Evolutionary conservation across 2,113 vertebrate species (phyloP).

Genomic region (Bostrychus sinensis): DNA sequence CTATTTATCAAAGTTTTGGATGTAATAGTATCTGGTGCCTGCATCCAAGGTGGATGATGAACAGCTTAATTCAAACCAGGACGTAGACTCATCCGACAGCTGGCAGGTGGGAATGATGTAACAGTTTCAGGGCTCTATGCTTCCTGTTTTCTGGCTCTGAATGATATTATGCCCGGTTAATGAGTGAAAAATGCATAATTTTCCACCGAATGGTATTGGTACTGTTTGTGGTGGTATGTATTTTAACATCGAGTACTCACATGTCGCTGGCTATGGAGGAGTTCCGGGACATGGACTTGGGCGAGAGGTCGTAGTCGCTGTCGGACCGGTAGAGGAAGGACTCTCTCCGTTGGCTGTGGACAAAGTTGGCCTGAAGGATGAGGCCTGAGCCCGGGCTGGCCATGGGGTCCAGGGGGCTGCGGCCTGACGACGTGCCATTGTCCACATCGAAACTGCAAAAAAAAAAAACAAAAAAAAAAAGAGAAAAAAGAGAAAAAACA

Average conservation of each 20-base stretch:
- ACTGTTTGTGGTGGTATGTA: background rate
- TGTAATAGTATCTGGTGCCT: background rate
- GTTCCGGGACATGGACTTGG: slow-evolving; percentile 98
- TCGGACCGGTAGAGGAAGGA: slow-evolving; percentile 98
- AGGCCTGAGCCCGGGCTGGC: slow-evolving; percentile 97
- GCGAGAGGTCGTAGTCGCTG: slow-evolving; percentile 98
- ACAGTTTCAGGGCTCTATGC: background rate
- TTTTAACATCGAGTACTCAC: slow-evolving; percentile 76
- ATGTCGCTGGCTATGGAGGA: slow-evolving; percentile 99
- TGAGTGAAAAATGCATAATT: background rate
- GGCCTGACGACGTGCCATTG: slow-evolving; percentile 96
- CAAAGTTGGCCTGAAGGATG: slow-evolving; percentile 98
- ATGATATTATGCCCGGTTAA: background rate
- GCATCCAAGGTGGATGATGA: background rate
- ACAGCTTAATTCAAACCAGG: background rate
- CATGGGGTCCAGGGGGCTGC: slow-evolving; percentile 99
- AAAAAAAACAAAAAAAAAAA: slow-evolving; percentile 22
- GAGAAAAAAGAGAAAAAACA: too few relatives aligned
- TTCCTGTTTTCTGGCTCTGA: slow-evolving; percentile 2
- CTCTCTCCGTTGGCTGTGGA: slow-evolving; percentile 96
- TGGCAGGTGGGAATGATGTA: background rate
- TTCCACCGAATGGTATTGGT: too few relatives aligned
- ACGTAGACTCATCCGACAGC: background rate
- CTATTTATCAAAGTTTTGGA: background rate
- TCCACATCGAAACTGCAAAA: slow-evolving; percentile 96